A percentile compares a stretch with the other conserved stretches of the same genome.
phyloP scores from a whole-genome alignment of 2,888 invertebrate genomes.

The Pegoplata infirma region DNA sequence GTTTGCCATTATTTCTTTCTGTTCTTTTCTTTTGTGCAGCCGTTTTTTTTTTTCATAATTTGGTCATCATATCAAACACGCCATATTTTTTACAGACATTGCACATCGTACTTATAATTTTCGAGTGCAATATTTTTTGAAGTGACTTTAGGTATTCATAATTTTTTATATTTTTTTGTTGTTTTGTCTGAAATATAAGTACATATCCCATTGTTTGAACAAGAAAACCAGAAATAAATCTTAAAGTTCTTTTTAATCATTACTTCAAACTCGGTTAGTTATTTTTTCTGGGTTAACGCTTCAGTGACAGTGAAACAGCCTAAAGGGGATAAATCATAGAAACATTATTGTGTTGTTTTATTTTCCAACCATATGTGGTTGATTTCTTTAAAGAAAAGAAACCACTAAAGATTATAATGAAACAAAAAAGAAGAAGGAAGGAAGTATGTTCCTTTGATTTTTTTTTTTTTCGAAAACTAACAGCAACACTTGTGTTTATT shows the following conservation, averaged over 20 bases:
- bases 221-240: slow-evolving; percentile 9
- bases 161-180: slow-evolving; percentile 6
- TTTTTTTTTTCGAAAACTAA: slow-evolving; percentile 19
- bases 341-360: not conserved
- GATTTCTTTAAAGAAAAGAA: slow-evolving; percentile 2
- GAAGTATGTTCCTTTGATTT: slow-evolving; percentile 54
- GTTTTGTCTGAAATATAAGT: not conserved
- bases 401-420: slow-evolving; percentile 9
- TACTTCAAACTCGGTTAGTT: slow-evolving; percentile 43
- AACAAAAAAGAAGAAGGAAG: slow-evolving; percentile 30
- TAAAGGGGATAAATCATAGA: slow-evolving; percentile 31
- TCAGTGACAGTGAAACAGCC: slow-evolving; percentile 52
- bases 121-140: slow-evolving; percentile 41
- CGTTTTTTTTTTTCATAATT: too few relatives aligned
- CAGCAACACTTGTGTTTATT: not conserved
- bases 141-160: slow-evolving; percentile 53
- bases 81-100: slow-evolving; percentile 45
- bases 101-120: slow-evolving; percentile 48
- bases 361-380: not conserved
- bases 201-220: not conserved
- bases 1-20: not conserved
- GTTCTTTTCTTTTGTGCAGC: not conserved
- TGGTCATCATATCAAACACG: slow-evolving; percentile 38
- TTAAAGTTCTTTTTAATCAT: slow-evolving; percentile 16
- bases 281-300: slow-evolving; percentile 60